Percentiles rank a stretch among this genome's conserved stretches.
Evolutionary conservation across 2,888 invertebrate genomes (phyloP).

Genomic region (Notodonta ziczac): DNA sequence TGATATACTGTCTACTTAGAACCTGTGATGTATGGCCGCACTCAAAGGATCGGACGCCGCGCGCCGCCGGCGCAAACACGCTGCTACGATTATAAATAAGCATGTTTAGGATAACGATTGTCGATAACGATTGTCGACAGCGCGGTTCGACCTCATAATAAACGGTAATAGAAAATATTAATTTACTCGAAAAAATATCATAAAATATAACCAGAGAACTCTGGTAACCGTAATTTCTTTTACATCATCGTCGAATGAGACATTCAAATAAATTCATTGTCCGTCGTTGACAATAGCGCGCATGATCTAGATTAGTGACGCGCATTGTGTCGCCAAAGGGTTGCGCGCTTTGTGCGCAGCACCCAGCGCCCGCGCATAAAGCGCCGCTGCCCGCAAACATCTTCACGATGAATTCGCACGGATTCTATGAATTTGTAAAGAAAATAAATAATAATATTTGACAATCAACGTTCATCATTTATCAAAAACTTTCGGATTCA

Average conservation of each 20-base stretch:
- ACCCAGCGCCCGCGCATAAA: slow-evolving; percentile 51
- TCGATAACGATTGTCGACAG: slow-evolving; percentile 68
- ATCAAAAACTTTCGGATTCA: slow-evolving; percentile 23
- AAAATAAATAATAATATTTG: slow-evolving; percentile 61
- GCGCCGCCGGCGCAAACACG: slow-evolving; percentile 60
- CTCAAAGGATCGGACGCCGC: slow-evolving; percentile 81
- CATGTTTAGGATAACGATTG: slow-evolving; percentile 78
- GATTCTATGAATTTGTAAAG: slow-evolving; percentile 62
- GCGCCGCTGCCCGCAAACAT: slow-evolving; percentile 49
- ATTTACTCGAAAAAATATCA: slow-evolving; percentile 29
- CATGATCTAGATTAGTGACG: slow-evolving; percentile 73
- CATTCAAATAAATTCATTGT: slow-evolving; percentile 43
- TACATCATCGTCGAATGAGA: slow-evolving; percentile 66
- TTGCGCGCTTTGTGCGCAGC: slow-evolving; percentile 57
- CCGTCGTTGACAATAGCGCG: slow-evolving; percentile 49
- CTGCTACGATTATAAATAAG: slow-evolving; percentile 77
- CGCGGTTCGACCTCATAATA: slow-evolving; percentile 35
- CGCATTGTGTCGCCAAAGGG: slow-evolving; percentile 73
- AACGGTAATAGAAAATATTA: slow-evolving; percentile 37
- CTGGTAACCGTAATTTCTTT: slow-evolving; percentile 34
- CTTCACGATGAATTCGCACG: slow-evolving; percentile 46
- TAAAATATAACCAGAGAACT: slow-evolving; percentile 5
- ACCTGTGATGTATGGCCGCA: slow-evolving; percentile 77
- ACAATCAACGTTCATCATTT: slow-evolving; percentile 43
- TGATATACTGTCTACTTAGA: slow-evolving; percentile 85